Base-by-base conservation (phyloP, 2,797 vertebrate genomes). In the Monodelphis domestica region DNA sequence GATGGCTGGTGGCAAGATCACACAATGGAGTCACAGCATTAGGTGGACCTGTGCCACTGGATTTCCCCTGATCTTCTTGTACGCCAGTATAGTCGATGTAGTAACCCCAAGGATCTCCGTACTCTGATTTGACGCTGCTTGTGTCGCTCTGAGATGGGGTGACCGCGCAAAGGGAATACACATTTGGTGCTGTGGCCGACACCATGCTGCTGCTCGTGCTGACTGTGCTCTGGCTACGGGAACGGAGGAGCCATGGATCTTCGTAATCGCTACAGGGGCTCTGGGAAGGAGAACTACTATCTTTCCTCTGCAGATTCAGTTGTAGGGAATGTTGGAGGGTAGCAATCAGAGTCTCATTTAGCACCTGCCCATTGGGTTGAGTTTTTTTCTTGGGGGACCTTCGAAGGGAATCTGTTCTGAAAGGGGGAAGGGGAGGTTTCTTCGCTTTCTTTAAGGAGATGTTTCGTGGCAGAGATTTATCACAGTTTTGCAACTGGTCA, bases 251-350 rank as follows among this genome's bases (percentile, higher is more conserved):
- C 99, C 99, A 99, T 6, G 99, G 99, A 97, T 99, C 99, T 33
- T 99, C 99, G 0, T 99, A 99, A 98, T 99, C 99, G 4, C 99
- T 99, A 98, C 99, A 99, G n/a, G 99, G 99, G 96, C 99, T 99
- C 94, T 99, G 99, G 14, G 99, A 99, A 38, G 99, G 99, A 0
- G 99, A 99, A 54, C 99, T 98, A 17, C 97, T 3, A 89, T 98
- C 94, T 96, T 98, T 99, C 89, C 98, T 98, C 78, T 99, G 99
- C 28, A 99, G 98, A 88, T 99, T 99, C 95, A 99, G 98, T 97
- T 99, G 99, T 33, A 99, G 98, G 26, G 99, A 99, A 96, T 99
- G 99, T 97, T 99, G 99, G 84, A 99, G 98, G 1, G 99, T 99
- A 54, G 99, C 99, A 24, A 99, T 99, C 1, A 99, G 98, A 4